These are phyloP conservation scores for Cheilosia vulpina DNA, from an alignment of 2,888 invertebrate genomes.

Conservation along the genomic window DNA sequence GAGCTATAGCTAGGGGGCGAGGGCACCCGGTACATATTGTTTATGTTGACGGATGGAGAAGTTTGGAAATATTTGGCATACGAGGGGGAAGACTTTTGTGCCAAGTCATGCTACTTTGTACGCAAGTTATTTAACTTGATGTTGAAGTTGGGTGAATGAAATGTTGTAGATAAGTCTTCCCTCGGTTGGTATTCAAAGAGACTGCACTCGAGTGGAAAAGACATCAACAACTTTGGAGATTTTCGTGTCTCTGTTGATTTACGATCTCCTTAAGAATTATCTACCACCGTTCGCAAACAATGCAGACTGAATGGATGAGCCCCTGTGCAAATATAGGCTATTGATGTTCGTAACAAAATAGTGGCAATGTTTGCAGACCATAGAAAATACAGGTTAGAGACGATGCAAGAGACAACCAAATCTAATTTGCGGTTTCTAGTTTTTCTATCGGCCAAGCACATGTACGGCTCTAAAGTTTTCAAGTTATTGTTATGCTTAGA, in stretches of 20 bases:
- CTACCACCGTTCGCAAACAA: background rate
- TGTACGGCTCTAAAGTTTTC: no score
- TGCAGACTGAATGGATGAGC: background rate
- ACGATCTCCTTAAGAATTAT: background rate
- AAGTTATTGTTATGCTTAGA: no score
- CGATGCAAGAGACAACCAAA: no score
- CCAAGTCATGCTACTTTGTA: background rate
- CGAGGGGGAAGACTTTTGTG: background rate
- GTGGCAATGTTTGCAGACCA: no score
- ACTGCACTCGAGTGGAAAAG: conserved; percentile 1
- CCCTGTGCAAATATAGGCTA: background rate
- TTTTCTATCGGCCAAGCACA: no score
- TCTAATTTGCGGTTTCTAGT: no score
- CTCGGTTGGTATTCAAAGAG: background rate
- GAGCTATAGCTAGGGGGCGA: no score
- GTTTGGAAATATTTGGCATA: background rate
- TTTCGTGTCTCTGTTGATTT: conserved; percentile 1
- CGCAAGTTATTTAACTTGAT: background rate
- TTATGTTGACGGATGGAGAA: background rate
- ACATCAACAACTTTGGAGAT: background rate
- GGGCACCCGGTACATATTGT: background rate
- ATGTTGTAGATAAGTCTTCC: background rate
- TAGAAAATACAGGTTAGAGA: no score
- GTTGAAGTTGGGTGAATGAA: background rate
- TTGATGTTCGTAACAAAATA: no score